Base-by-base conservation (phyloP, 2,797 vertebrate species). In the Enteromius trimaculatus region DNA sequence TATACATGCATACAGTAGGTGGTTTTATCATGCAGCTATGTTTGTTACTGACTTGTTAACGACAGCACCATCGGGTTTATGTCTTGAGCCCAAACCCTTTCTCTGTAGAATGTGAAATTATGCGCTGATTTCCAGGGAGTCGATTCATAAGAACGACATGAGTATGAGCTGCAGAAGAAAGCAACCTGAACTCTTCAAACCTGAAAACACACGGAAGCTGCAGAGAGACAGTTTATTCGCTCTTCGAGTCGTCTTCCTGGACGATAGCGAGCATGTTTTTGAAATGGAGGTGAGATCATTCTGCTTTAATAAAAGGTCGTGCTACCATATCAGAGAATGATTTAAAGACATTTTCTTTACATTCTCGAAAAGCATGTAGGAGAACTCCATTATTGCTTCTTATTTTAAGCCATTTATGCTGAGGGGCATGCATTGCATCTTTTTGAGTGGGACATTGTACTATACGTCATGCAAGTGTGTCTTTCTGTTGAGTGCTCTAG, bases 221-320 rank as follows among this genome's bases (percentile, higher is more conserved):
- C 55, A 55, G 51, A 80, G 70, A 77, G 84, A 87, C 23, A 34
- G 70, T 42, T 16, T 42, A 1, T 31, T 84, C 17, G 37, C 51
- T 21, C 60, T 87, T 11, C 49, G 53, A 13, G 84, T 86, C 62
- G n/a, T 84, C 64, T 89, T 87, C 65, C 80, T 87, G 66, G 86
- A 86, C 23, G 86, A 89, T 37, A 81, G 76, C 8, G 82, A 87
- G 79, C 82, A 86, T 23, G 77, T 77, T 13, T 88, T 87, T 26
- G 84, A 88, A 31, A 81, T 87, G 29, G 82, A 88, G 82, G 88
- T 89, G 69, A 87, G 76, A 62, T 9, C 4, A 62, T 60, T 42
- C 2, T 29, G 42, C 44, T 72, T 51, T 31, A 23, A n/a, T 29
- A 16, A 16, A 62, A 62, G 13, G n/a, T 69, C 1, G 0, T 1